Evolutionary conservation across 1,140 invertebrate genomes (phyloP).

Genomic region (Cryptotermes secundus): DNA sequence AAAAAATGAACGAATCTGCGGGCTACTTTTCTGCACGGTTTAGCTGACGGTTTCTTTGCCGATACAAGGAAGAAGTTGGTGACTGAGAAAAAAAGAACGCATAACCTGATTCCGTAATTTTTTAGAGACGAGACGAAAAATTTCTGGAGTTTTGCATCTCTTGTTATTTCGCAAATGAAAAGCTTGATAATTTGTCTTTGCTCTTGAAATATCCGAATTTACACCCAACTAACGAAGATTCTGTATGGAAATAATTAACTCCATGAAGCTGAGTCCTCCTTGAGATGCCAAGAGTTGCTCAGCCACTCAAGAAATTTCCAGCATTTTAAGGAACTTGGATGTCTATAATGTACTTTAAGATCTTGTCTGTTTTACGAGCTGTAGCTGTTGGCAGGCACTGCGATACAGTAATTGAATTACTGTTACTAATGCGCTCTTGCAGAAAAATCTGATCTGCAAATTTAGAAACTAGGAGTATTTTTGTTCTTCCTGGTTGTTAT

Average conservation of each 20-base stretch:
- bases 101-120: not conserved
- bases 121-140: not conserved
- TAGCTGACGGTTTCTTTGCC: not conserved
- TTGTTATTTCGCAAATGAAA: not conserved
- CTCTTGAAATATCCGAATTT: not conserved
- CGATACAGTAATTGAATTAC: no score
- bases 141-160: not conserved
- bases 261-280: no score
- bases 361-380: no score
- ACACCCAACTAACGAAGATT: not conserved
- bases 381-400: no score
- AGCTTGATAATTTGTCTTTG: not conserved
- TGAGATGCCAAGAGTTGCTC: no score
- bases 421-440: no score
- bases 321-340: no score
- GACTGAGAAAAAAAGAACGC: not conserved
- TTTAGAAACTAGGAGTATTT: no score
- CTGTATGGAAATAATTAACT: not conserved
- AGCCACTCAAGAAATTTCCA: no score
- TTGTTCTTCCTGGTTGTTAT: no score
- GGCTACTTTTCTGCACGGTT: not conserved
- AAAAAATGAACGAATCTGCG: slow-evolving; percentile 9
- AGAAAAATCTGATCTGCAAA: no score
- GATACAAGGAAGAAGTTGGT: not conserved
- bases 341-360: no score